These are phyloP conservation scores for Rhabdornis inornatus DNA, from an alignment of 2,113 vertebrate genomes.

Conservation along the genomic window DNA sequence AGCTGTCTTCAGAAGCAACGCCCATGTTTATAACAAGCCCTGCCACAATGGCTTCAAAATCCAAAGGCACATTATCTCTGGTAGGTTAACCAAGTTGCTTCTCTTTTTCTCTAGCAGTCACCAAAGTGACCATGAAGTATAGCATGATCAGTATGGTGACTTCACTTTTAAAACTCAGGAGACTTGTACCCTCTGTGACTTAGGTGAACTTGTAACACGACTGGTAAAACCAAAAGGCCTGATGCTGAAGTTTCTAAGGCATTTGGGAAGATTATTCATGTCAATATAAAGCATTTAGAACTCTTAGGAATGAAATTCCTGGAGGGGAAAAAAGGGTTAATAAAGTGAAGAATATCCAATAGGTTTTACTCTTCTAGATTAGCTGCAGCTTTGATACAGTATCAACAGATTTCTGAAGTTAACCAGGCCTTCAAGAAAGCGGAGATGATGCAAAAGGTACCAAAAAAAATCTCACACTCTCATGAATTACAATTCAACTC, in stretches of 20 bases:
- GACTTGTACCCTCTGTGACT: not conserved
- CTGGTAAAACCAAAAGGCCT: not conserved
- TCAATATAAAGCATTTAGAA: not conserved
- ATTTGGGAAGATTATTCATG: not conserved
- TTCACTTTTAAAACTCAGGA: not conserved
- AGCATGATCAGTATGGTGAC: not conserved
- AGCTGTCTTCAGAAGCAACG: not conserved
- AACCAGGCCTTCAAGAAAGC: not conserved
- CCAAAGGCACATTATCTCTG: not conserved
- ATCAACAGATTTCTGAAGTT: not conserved
- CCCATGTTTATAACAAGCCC: not conserved
- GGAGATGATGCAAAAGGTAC: not conserved
- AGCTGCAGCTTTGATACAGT: not conserved
- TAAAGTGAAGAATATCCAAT: not conserved
- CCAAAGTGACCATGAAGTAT: not conserved
- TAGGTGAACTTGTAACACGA: not conserved
- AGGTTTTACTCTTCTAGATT: not conserved
- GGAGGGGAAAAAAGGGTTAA: not conserved
- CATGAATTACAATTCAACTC: not conserved
- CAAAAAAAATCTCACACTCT: conserved; percentile 17
- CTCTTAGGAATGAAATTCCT: not conserved
- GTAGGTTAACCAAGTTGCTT: not conserved
- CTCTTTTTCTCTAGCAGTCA: not conserved
- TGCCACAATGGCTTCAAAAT: not conserved
- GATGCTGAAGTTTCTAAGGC: not conserved